These are phyloP conservation scores for Pedicia rivosa DNA, from an alignment of 2,888 invertebrate genomes.

Conservation along the genomic window DNA sequence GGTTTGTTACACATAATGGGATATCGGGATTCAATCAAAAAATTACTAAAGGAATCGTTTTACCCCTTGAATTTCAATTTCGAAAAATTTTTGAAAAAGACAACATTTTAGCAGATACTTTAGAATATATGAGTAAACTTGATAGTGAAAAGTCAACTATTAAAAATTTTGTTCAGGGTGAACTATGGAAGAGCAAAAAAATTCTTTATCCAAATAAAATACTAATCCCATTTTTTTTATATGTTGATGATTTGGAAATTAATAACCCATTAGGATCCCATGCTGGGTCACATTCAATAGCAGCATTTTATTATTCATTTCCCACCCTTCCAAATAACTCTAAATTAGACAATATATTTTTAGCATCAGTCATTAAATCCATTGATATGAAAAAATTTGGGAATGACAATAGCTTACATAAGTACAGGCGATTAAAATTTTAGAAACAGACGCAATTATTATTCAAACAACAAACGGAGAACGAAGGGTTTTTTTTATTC, in stretches of 20 bases:
- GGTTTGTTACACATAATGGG: no score
- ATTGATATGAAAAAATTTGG: no score
- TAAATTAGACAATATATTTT: no score
- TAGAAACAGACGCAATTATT: no score
- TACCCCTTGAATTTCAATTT: conserved; percentile 11
- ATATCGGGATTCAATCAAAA: no score
- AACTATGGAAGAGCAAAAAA: conserved; percentile 14
- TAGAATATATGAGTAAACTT: conserved; percentile 5
- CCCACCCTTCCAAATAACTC: no score
- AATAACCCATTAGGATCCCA: conserved; percentile 16
- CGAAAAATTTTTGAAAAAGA: conserved; percentile 10
- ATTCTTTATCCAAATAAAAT: conserved; percentile 13
- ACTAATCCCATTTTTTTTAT: conserved; percentile 13
- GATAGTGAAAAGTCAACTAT: conserved; percentile 5
- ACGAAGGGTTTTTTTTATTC: no score
- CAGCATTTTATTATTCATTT: conserved; percentile 4
- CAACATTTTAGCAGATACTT: conserved; percentile 6
- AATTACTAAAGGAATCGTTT: conserved; percentile 10
- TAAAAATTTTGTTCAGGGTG: conserved; percentile 14
- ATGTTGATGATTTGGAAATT: conserved; percentile 16
- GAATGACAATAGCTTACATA: no score
- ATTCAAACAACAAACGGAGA: no score
- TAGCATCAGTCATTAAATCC: no score
- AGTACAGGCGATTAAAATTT: no score
- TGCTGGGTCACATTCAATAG: conserved; percentile 12